Evolutionary conservation across 2,113 vertebrate genomes (phyloP).

Genomic region (Dasyprocta punctata): DNA sequence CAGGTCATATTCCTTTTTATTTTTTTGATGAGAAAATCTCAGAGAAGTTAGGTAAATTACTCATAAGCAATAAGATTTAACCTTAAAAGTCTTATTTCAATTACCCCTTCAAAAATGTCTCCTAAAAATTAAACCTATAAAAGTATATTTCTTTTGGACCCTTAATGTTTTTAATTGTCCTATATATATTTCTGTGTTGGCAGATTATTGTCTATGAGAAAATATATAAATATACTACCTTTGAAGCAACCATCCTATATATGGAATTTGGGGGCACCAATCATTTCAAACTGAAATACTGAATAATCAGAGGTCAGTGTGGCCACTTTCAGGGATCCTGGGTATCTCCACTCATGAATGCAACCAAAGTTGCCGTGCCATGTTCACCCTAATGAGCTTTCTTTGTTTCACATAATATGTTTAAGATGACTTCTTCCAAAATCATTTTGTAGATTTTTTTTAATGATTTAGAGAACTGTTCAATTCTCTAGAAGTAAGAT

Average conservation of each 20-base stretch:
- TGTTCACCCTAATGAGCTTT: neutral
- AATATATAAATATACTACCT: neutral
- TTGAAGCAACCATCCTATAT: neutral
- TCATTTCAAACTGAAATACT: neutral
- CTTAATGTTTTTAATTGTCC: neutral
- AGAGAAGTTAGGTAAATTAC: neutral
- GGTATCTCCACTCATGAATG: no score
- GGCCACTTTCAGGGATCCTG: neutral
- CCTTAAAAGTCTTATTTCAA: neutral
- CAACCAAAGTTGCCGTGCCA: neutral
- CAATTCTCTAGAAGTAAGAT: neutral
- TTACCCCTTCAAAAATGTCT: neutral
- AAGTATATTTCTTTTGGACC: neutral
- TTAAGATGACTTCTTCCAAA: neutral
- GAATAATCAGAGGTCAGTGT: neutral
- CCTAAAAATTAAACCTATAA: neutral
- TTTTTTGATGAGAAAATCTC: neutral
- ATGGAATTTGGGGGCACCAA: neutral
- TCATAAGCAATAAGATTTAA: neutral
- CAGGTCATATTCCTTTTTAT: neutral
- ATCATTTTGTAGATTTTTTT: neutral
- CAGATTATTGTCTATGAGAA: neutral
- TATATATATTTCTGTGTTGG: neutral
- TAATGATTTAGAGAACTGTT: neutral
- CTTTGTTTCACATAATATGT: neutral